Evolutionary conservation across 2,888 invertebrate species (phyloP).

Genomic region (Leistus spinibarbis): DNA sequence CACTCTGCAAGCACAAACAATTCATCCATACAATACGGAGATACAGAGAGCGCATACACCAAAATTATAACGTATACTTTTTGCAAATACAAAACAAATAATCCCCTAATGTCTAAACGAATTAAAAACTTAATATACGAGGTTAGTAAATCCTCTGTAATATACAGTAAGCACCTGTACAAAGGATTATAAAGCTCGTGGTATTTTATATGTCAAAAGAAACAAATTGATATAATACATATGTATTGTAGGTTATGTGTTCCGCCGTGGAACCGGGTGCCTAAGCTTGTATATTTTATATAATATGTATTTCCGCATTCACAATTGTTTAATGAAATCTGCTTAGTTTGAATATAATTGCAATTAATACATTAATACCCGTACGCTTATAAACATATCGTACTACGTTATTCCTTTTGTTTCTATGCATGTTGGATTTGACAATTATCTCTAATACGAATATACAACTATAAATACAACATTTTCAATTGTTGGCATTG

Average conservation of each 20-base stretch:
- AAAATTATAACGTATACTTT: background rate
- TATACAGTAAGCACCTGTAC: background rate
- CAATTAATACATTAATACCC: constrained; percentile 1
- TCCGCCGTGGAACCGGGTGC: background rate
- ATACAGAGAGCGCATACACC: too few species aligned
- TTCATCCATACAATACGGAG: too few species aligned
- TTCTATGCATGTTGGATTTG: background rate
- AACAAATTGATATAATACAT: constrained; percentile 32
- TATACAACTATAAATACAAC: background rate
- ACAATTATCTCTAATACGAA: background rate
- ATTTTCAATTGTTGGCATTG: background rate
- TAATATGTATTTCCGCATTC: background rate
- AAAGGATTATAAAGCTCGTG: background rate
- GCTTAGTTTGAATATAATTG: constrained; percentile 19
- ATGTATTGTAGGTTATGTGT: constrained; percentile 24
- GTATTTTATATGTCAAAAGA: constrained; percentile 14
- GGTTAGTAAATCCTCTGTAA: background rate
- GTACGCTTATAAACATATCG: background rate
- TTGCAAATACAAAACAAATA: background rate
- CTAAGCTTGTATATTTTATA: background rate
- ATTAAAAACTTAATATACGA: background rate
- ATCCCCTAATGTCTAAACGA: background rate
- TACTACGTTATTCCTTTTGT: background rate
- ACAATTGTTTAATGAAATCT: constrained; percentile 32
- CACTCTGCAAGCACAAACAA: constrained; percentile 61